These are phyloP conservation scores for Chinchilla lanigera DNA, from an alignment of 2,113 vertebrate species.

Conservation along the genomic window DNA sequence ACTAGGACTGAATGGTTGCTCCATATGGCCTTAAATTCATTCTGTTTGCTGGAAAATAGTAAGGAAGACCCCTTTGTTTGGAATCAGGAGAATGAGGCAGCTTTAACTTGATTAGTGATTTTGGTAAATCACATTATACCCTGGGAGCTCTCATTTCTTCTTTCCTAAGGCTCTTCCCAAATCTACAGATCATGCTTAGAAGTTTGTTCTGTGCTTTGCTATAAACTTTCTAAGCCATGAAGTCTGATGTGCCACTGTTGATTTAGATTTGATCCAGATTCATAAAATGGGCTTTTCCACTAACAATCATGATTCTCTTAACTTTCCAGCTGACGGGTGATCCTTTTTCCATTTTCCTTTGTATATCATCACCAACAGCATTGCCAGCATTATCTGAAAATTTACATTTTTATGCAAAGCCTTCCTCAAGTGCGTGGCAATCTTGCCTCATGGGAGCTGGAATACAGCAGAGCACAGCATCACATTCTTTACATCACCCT, in stretches of 20 bases:
- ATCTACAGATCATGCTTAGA: accelerated
- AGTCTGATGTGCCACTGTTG: accelerated
- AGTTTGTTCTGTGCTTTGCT: not conserved
- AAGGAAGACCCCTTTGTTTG: not conserved
- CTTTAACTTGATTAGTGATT: accelerated
- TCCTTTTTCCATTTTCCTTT: not conserved
- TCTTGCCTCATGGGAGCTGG: accelerated
- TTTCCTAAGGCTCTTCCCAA: not conserved
- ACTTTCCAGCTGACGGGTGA: not conserved
- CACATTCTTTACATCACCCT: accelerated
- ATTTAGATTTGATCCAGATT: not conserved
- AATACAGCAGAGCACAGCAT: accelerated
- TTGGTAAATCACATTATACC: not conserved
- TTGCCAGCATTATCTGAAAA: accelerated
- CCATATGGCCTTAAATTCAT: not conserved
- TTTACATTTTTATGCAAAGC: not conserved
- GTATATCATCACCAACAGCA: accelerated
- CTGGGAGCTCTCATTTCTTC: accelerated
- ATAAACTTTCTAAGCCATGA: not conserved
- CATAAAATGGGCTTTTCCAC: not conserved
- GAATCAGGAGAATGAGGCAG: not conserved
- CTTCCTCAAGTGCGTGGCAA: accelerated
- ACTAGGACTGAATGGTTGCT: not conserved
- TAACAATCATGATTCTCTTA: not conserved
- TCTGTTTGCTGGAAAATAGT: not conserved